Evolutionary conservation across 2,888 invertebrate species (phyloP), one percentile per base, ranked within the genome.

Genomic region (Prenolepis imparis): DNA sequence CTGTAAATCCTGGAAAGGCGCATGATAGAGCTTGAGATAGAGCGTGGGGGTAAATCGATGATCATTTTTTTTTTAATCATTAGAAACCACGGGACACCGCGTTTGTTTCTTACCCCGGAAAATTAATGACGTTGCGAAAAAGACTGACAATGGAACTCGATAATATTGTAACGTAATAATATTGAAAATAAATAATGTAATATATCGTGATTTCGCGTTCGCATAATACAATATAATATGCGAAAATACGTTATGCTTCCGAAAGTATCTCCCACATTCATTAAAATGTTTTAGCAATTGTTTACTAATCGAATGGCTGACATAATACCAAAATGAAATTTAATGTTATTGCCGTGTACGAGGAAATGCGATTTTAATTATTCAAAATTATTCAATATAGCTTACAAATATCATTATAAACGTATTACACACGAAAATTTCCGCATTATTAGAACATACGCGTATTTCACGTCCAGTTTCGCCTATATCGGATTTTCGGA

Each of bases 1-100:
- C 59, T 59, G 67, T 63, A 75, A 28, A 28, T 32, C 82, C 83
- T 78, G 83, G 48, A 82, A 87, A 70, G 63, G 68, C 67, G 67
- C 36, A 44, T 68, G 59, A 67, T 63, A 67, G 28, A 28, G 28
- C 67, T 72, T 44, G 68, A 55, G 32, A 39, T 78, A 55, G 48
- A 48, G 59, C 28, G 24, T 52, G 41, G 64, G 0, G 57, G 52
- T 55, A 28, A 77, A 55, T n/a, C 32, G 48, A 59, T 70, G 59
- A 70, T 78, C 78, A 28, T 41, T 77, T 18, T 77, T 67, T 28
- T 28, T 66, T n/a, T n/a, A 55, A 77, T 77, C 55, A 55, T 66
- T n/a, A n/a, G n/a, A 28, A 28, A 28, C 3, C 28, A 28, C 28
- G 1, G 55, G 28, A 9, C 41, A 55, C n/a, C 32, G 36, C 36